phyloP scores from a whole-genome alignment of 2,797 vertebrate species.

The Fundulus diaphanus region DNA sequence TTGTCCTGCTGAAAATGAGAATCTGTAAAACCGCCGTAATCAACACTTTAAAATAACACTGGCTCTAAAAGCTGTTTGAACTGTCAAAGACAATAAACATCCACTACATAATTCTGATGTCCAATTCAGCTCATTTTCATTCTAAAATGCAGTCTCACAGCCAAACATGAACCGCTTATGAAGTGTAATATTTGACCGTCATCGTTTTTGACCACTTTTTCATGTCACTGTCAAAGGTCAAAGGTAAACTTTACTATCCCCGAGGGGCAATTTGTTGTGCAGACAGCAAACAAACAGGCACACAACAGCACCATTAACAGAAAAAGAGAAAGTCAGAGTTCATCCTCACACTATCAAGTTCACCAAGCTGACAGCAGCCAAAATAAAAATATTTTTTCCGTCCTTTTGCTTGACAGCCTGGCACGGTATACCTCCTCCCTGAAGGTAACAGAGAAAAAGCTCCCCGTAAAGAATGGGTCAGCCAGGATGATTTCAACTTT shows the following conservation, averaged over 20 bases:
- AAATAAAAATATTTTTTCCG: too few relatives aligned
- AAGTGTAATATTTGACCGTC: not conserved
- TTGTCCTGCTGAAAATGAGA: not conserved
- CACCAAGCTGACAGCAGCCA: too few relatives aligned
- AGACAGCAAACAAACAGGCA: too few relatives aligned
- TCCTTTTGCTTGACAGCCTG: too few relatives aligned
- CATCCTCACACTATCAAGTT: too few relatives aligned
- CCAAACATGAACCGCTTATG: not conserved
- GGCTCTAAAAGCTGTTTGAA: slow-evolving; percentile 1
- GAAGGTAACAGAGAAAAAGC: too few relatives aligned
- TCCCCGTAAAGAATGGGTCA: too few relatives aligned
- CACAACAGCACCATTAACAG: not conserved
- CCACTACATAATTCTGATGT: not conserved
- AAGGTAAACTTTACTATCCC: too few relatives aligned
- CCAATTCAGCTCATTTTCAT: slow-evolving; percentile 1
- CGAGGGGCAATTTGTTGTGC: too few relatives aligned
- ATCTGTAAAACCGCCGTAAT: slow-evolving; percentile 14
- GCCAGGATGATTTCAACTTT: too few relatives aligned
- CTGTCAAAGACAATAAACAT: slow-evolving; percentile 11
- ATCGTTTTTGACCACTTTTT: not conserved
- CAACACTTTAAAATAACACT: slow-evolving; percentile 2
- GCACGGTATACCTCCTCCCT: too few relatives aligned
- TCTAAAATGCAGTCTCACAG: not conserved
- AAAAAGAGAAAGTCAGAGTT: not conserved
- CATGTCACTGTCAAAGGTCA: not conserved